Evolutionary conservation across 1,140 invertebrate genomes (phyloP).

Genomic region (Drosophila punjabiensis): DNA sequence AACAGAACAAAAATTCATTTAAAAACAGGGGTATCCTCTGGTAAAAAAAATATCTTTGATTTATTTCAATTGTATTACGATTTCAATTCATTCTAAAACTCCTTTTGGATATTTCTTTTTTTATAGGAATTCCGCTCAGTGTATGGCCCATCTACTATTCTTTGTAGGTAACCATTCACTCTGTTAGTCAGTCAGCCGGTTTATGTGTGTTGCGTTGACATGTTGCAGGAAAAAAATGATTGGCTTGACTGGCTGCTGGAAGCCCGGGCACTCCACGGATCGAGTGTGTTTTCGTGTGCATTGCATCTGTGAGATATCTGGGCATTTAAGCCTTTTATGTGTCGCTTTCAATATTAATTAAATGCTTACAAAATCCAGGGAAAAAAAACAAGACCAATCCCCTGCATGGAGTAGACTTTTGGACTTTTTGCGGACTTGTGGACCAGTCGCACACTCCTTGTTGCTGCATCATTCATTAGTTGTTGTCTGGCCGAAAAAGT

Average conservation of each 20-base stretch:
- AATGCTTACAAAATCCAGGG: conserved; percentile 55
- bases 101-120: too few species aligned
- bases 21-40: too few species aligned
- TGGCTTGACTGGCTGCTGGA: conserved; percentile 45
- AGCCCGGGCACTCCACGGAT: conserved; percentile 31
- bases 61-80: too few species aligned
- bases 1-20: too few species aligned
- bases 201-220: conserved; percentile 55
- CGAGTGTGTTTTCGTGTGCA: conserved; percentile 13
- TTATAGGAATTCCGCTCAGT: neutral
- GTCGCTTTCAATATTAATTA: conserved; percentile 70
- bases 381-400: conserved; percentile 14
- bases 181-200: conserved; percentile 23
- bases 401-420: neutral
- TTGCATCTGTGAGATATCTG: conserved; percentile 42
- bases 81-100: too few species aligned
- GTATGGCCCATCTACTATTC: conserved; percentile 5
- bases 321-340: conserved; percentile 63
- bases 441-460: conserved; percentile 15
- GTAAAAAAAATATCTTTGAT: too few species aligned
- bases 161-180: conserved; percentile 34
- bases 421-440: conserved; percentile 22
- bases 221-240: conserved; percentile 57
- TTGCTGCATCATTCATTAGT: conserved; percentile 54
- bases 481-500: conserved; percentile 46